Base-by-base conservation (phyloP, 2,113 vertebrate species). In the Octodon degus region DNA sequence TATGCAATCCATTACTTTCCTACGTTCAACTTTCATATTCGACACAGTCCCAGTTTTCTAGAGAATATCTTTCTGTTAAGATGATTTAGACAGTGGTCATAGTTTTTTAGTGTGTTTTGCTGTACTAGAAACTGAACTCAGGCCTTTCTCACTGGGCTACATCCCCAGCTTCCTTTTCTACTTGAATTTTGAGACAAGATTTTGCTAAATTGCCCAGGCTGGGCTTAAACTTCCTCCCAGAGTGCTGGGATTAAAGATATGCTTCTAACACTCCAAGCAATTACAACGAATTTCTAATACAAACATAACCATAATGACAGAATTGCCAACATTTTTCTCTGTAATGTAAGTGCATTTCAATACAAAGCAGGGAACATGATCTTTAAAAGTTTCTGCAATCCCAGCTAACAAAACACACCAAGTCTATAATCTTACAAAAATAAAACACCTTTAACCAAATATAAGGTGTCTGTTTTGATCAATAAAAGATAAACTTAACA, bases 401-500 rank as follows among this genome's bases (percentile, higher is more conserved):
- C 7, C 43, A 92, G 14, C 74, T 70, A 74, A 62, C 40, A 27
- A 68, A 93, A 88, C 87, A 50, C 7, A 89, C 37, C 89, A 86
- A 72, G 62, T 58, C 24, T 63, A 32, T 40, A 87, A 94, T 34
- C 37, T 86, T 25, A 84, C 74, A 77, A 58, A 58, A 34, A 79
- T 58, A 47, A 30, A 58, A 86, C 50, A 43, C 6, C 9, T 60
- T n/a, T 72, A 94, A 62, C 32, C 2, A 8, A 92, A 93, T 25
- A 50, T 20, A 95, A 95, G 53, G 16, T 47, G 86, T 77, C 9
- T 93, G 19, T 68, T 97, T 87, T 93, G 19, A 91, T 80, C 34
- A 91, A 65, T 65, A 70, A 89, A 82, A 7, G 65, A 93, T 8
- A 97, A 90, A 95, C 4, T 93, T 16, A 89, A 89, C 25, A 91